phyloP scores from a whole-genome alignment of 2,888 invertebrate genomes.

The Acrobasis suavella region DNA sequence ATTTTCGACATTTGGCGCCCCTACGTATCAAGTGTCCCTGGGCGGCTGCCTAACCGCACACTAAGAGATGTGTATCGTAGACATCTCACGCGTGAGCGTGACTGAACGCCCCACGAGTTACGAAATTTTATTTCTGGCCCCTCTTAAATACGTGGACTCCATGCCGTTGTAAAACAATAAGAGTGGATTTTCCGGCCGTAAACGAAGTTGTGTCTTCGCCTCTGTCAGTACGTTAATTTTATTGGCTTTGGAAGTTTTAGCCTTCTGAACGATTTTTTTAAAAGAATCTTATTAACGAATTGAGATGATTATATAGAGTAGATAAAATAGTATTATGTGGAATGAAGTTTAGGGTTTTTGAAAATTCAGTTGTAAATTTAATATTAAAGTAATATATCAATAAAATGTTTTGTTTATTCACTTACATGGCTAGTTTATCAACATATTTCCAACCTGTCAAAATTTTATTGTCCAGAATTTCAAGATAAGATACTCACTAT shows the following conservation, averaged over 20 bases:
- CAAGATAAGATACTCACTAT: neutral
- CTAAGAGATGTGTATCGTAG: neutral
- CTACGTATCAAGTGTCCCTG: too few species aligned
- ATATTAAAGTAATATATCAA: too few species aligned
- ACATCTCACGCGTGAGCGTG: neutral
- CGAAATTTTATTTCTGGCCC: slow-evolving; percentile 4
- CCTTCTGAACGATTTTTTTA: neutral
- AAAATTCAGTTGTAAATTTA: too few species aligned
- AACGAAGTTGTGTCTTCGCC: slow-evolving; percentile 14
- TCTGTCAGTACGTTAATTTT: slow-evolving; percentile 15
- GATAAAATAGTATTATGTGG: too few species aligned
- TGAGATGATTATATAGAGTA: neutral
- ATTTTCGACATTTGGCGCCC: too few species aligned
- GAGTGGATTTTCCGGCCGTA: slow-evolving; percentile 5
- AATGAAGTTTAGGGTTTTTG: too few species aligned
- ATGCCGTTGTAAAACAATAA: slow-evolving; percentile 7
- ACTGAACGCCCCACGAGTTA: neutral
- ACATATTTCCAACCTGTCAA: neutral
- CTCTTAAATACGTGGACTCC: neutral
- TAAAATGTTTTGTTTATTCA: too few species aligned
- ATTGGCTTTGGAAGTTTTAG: slow-evolving; percentile 8
- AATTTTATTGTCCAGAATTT: neutral
- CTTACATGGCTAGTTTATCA: neutral
- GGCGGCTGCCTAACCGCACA: too few species aligned
- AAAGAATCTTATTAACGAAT: neutral